Evolutionary conservation across 2,797 vertebrate species (phyloP).

Genomic region (Ispidina lecontei): DNA sequence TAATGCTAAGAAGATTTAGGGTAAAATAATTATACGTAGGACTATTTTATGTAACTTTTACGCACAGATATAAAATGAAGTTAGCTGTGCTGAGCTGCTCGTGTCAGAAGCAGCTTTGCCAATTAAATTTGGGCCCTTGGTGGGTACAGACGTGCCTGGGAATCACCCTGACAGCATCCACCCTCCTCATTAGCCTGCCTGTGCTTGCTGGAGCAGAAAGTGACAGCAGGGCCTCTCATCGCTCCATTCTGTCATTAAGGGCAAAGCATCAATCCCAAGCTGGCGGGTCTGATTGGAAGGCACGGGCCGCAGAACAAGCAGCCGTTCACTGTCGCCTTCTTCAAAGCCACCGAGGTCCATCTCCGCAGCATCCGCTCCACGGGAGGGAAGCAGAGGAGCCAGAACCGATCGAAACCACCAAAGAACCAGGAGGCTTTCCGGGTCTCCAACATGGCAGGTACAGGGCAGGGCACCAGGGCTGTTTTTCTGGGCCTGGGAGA

Average conservation of each 20-base stretch:
- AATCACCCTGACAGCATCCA: not conserved
- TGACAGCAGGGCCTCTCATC: not conserved
- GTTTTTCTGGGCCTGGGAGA: rapidly evolving
- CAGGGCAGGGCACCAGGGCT: rapidly evolving
- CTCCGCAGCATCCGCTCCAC: constrained; percentile 92
- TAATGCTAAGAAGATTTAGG: constrained; percentile 30
- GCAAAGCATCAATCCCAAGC: constrained; percentile 92
- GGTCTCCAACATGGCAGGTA: constrained; percentile 93
- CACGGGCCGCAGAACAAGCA: constrained; percentile 97
- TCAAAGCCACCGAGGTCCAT: constrained; percentile 96
- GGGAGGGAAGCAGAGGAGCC: constrained; percentile 87
- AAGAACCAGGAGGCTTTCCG: constrained; percentile 93
- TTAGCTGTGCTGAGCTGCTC: not conserved
- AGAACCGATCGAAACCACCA: constrained; percentile 89
- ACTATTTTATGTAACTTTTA: constrained; percentile 42
- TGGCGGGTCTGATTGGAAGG: constrained; percentile 91
- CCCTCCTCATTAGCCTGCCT: not conserved
- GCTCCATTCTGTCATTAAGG: constrained; percentile 73
- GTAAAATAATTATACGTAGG: not conserved
- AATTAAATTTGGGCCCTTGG: not conserved
- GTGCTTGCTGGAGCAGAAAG: not conserved
- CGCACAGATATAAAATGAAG: not conserved
- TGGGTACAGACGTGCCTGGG: not conserved
- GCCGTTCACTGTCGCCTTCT: constrained; percentile 98
- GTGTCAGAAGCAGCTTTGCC: not conserved